Conservation (phyloP, 2,113 vertebrate genomes). For the Kryptolebias marmoratus region DNA sequence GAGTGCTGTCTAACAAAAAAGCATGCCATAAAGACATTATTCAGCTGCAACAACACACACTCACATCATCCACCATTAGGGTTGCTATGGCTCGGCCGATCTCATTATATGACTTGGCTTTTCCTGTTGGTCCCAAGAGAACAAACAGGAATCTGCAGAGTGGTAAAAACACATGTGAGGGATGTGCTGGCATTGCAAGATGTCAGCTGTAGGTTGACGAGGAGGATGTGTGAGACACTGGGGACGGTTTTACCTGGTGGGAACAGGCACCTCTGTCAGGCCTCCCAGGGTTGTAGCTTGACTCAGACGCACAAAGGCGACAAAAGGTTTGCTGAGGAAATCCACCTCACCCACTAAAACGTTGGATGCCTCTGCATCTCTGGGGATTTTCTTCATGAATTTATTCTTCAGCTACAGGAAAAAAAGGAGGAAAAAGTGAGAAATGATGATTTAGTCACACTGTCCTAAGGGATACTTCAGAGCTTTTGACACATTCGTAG, state of each 20-base stretch:
- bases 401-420: slow-evolving; percentile 92
- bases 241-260: slow-evolving; percentile 86
- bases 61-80: slow-evolving; percentile 97
- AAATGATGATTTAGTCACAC: not conserved
- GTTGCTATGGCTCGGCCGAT: slow-evolving; percentile 96
- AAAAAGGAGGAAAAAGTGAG: not conserved
- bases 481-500: not conserved
- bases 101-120: slow-evolving; percentile 95
- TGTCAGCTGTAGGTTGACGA: not conserved
- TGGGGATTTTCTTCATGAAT: slow-evolving; percentile 99
- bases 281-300: slow-evolving; percentile 94
- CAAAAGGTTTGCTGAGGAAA: slow-evolving; percentile 94
- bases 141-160: slow-evolving; percentile 94
- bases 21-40: not conserved
- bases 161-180: slow-evolving; percentile 14
- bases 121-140: slow-evolving; percentile 90
- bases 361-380: slow-evolving; percentile 95
- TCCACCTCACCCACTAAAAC: slow-evolving; percentile 97
- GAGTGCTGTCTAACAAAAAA: not conserved
- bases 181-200: not conserved
- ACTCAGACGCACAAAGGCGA: slow-evolving; percentile 93
- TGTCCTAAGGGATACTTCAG: not conserved
- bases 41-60: slow-evolving; percentile 33
- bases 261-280: slow-evolving; percentile 94
- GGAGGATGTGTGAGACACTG: not conserved